Base-by-base conservation (phyloP, 2,797 vertebrate genomes). In the Ciconia nigra region DNA sequence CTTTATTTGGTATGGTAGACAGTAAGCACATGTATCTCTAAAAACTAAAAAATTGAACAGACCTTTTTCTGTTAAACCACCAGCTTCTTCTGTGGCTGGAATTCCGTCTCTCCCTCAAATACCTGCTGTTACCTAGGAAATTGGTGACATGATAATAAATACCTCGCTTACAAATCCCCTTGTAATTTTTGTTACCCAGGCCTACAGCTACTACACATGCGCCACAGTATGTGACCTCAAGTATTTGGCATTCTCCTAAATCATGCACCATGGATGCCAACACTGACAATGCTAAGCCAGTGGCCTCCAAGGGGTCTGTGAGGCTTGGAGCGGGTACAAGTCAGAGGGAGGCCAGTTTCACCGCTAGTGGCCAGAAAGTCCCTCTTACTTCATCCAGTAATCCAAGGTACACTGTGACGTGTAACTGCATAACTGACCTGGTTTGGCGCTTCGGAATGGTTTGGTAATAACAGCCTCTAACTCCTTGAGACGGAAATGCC, bases 111-210 rank as follows among this genome's bases (percentile, higher is more conserved):
- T n/a, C 29, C 63, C 39, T 87, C 26, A 46, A 28, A 25, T 5
- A 35, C 41, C 55, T 88, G 54, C 44, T 73, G 0, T 58, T 52
- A 10, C 52, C 54, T 35, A 15, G 61, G 55, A 63, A 55, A 46
- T 3, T 13, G 44, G 51, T 72, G 80, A 71, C 31, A 5, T 22
- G 49, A 15, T 49, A 57, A 80, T 51, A 69, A 72, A 54, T 37
- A 20, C 47, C 35, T 95, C 29, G 33, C 83, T 96, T 78, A 93
- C 90, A 65, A 84, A 35, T 31, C 1, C 78, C 93, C 82, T 93
- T 97, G 87, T 97, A 62, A 97, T 98, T 95, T 98, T 82, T 98
- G 96, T 97, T n/a, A 96, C 97, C 93, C 96, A 98, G 98, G 81
- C 94, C 92, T 95, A 2, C 97, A 91, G 96, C 84, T 95, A 71